A percentile compares a stretch with the other conserved stretches of the same genome.
Conservation (phyloP, 2,888 invertebrate genomes). For the Cremastinae sp. region DNA sequence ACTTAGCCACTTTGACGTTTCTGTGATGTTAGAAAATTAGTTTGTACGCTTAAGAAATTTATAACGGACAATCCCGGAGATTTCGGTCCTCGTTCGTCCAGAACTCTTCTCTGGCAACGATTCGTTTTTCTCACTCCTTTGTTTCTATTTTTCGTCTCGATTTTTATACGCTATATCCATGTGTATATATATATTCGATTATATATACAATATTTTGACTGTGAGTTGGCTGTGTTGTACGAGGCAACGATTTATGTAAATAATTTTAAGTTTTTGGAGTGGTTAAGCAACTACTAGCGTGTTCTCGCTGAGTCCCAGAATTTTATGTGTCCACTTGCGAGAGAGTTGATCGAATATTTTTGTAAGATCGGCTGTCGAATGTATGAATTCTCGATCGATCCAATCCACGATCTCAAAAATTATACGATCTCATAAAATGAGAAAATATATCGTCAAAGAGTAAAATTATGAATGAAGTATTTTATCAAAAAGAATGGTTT, state of each 20-base stretch:
- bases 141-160: slow-evolving; percentile 10
- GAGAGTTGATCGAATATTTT: slow-evolving; percentile 58
- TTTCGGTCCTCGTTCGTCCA: slow-evolving; percentile 30
- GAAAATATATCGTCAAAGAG: neutral
- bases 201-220: slow-evolving; percentile 25
- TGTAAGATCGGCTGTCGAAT: slow-evolving; percentile 61
- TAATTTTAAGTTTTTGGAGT: slow-evolving; percentile 54
- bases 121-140: slow-evolving; percentile 10
- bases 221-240: slow-evolving; percentile 48
- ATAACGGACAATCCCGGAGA: slow-evolving; percentile 33
- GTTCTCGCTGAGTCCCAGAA: slow-evolving; percentile 27
- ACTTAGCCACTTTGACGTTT: slow-evolving; percentile 1
- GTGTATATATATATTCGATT: slow-evolving; percentile 8
- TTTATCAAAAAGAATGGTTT: no score
- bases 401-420: slow-evolving; percentile 1
- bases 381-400: slow-evolving; percentile 43
- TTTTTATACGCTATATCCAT: neutral
- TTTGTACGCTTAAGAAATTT: slow-evolving; percentile 35
- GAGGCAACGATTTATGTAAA: slow-evolving; percentile 51
- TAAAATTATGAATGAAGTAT: no score
- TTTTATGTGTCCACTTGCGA: slow-evolving; percentile 45
- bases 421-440: neutral
- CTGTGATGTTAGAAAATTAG: slow-evolving; percentile 42
- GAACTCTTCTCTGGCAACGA: neutral
- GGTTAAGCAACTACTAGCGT: slow-evolving; percentile 17